Base-by-base conservation (phyloP, 2,113 vertebrate species). In the Lipophrys pholis region DNA sequence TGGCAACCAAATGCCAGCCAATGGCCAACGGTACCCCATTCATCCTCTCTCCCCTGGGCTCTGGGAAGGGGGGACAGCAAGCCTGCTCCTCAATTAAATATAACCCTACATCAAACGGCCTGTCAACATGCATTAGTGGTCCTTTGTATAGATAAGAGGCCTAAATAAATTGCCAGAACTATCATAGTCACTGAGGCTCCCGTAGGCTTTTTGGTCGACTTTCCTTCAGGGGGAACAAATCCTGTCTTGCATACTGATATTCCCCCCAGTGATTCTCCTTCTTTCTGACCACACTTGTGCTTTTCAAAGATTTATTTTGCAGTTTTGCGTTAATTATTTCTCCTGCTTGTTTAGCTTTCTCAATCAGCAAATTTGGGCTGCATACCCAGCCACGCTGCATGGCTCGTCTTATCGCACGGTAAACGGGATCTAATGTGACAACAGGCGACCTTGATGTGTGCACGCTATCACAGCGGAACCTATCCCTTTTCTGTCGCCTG, bases 101-200 rank as follows among this genome's bases (percentile, higher is more conserved):
- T 89, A 91, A 87, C 84, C 88, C 84, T 66, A 89, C 90, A 94
- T 94, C 89, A 92, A 91, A 92, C 84, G 12, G 73, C 58, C 83
- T 90, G 91, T 90, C 90, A 90, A 80, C 87, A 80, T 89, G 87
- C 78, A 85, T 93, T 92, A 92, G 84, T 70, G 69, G 64, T 43
- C 87, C 78, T 90, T 92, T 93, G 88, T 88, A 76, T 73, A 80
- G 88, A 92, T 91, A 89, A 90, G 83, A 89, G 87, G 79, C 85
- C 70, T 73, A 83, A 85, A 86, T 85, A 86, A 87, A 89, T 89
- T 83, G 79, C 66, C 78, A 77, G 76, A 82, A 81, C 83, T 86
- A 89, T 92, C 87, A 69, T 59, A 81, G 67, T 73, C 64, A 17
- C 71, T 78, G 69, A 53, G 48, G 54, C 71, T 81, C 69, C 57